These are phyloP conservation scores for Volucella inanis DNA, from an alignment of 2,888 invertebrate genomes.

Conservation along the genomic window DNA sequence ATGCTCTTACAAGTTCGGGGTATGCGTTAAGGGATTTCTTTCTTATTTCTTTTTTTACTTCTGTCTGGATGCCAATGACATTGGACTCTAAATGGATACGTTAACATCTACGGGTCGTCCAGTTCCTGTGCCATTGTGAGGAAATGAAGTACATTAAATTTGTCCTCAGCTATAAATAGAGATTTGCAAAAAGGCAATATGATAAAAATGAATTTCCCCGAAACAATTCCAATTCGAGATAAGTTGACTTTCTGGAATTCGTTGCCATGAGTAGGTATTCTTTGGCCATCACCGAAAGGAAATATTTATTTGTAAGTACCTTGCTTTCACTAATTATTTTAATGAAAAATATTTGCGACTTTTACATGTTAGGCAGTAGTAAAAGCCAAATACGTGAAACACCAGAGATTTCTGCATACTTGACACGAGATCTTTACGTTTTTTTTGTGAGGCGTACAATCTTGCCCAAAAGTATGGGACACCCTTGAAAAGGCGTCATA, in stretches of 20 bases:
- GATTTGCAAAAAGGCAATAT: slow-evolving; percentile 8
- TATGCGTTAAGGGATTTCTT: slow-evolving; percentile 45
- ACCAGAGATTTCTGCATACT: not conserved
- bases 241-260: slow-evolving; percentile 40
- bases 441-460: no score
- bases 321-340: not conserved
- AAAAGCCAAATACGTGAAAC: not conserved
- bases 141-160: slow-evolving; percentile 37
- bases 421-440: no score
- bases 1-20: slow-evolving; percentile 18
- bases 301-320: slow-evolving; percentile 49
- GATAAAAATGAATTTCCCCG: slow-evolving; percentile 3
- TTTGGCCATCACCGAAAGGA: slow-evolving; percentile 16
- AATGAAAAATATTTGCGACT: not conserved
- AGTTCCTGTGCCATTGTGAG: slow-evolving; percentile 17
- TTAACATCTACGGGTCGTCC: slow-evolving; percentile 18
- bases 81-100: slow-evolving; percentile 63
- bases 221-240: slow-evolving; percentile 9
- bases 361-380: not conserved
- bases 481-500: no score
- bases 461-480: no score
- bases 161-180: slow-evolving; percentile 39
- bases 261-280: slow-evolving; percentile 10
- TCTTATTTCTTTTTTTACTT: slow-evolving; percentile 14
- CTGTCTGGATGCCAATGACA: slow-evolving; percentile 34